Base-by-base conservation (phyloP, 2,113 vertebrate genomes). In the Scomber japonicus region DNA sequence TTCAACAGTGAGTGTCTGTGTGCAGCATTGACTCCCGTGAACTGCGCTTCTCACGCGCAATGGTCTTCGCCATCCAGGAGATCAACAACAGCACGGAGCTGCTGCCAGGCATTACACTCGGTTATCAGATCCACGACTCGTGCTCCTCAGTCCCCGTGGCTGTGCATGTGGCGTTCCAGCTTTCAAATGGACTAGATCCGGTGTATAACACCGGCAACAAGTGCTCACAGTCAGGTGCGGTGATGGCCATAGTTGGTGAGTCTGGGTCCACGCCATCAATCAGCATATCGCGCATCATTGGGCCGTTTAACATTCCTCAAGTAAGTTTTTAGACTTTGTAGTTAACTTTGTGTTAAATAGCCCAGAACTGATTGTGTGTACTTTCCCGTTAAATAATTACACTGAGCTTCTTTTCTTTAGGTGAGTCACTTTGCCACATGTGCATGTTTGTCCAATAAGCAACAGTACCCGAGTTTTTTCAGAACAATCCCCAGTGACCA, bases 401-500 rank as follows among this genome's bases (percentile, higher is more conserved):
- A 19, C 0, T 60, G 0, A 16, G 1, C 46, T 63, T 3, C 67
- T 67, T 63, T 74, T 0, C 11, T 69, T 21, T 12, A 95, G 94
- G 92, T 95, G 15, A 95, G 95, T 44, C 83, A 93, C 79, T 94
- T 64, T 62, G 85, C 95, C 24, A 94, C 94, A 0, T 95, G 95
- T 50, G 63, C 93, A 3, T 93, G 94, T 53, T 81, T 95, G 49
- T 95, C 94, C 46, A 50, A 96, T 75, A 94, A 94, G 68, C 48
- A 77, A 7, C 90, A 94, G 71, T 90, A 90, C 51, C 94, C 94
- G 0, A 82, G 46, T 2, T 95, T 95, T 75, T 93, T 95, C 75
- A 92, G 95, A 82, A 95, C 94, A 12, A 91, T 95, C 11, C 93
- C 95, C 0, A 95, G 94, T 57, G 95, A 95, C 44, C 82, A 92